Evolutionary conservation across 1,140 invertebrate species (phyloP), one percentile per base, ranked within the genome.

Genomic region (Anoplolepis gracilipes): DNA sequence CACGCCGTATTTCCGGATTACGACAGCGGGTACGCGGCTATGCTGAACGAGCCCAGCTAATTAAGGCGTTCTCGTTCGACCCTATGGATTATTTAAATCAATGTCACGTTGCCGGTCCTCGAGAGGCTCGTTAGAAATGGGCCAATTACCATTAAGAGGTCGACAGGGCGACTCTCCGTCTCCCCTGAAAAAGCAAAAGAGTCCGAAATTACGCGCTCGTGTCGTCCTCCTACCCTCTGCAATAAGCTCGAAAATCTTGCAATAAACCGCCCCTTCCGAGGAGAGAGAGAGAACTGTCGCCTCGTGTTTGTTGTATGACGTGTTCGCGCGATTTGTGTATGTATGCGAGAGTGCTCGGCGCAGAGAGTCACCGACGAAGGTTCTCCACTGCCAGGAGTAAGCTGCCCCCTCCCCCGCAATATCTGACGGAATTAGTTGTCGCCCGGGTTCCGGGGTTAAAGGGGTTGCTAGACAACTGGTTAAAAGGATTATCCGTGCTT

Each of bases 401-500:
- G 33, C 61, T 62, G 59, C 67, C 82, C 81, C 62, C 67, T 77
- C 81, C 62, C 75, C 88, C 77, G 90, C 89, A 91, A 92, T 93
- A 93, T 93, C 92, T 91, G 85, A 70, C 61, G 79, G 91, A 93
- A 93, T 93, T 93, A 93, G 92, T 92, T 93, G 91, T 93, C 92
- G 87, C 91, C 89, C 76, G 85, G 87, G 91, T 92, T 91, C 82
- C 86, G 86, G 85, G 91, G 91, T 93, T 93, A 92, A 92, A 93
- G 92, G 93, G 92, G 92, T 92, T 92, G 89, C 92, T 84, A 93
- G 92, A 93, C 93, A 93, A 93, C 92, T 93, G 91, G 92, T 93
- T 93, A 93, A 93, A 93, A 90, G 93, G 93, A 93, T 93, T 93
- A 93, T 93, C 91, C 92, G 88, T 88, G 91, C 92, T 93, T 92